phyloP scores from a whole-genome alignment of 2,888 invertebrate genomes.

The Caenorhabditis sp. region DNA sequence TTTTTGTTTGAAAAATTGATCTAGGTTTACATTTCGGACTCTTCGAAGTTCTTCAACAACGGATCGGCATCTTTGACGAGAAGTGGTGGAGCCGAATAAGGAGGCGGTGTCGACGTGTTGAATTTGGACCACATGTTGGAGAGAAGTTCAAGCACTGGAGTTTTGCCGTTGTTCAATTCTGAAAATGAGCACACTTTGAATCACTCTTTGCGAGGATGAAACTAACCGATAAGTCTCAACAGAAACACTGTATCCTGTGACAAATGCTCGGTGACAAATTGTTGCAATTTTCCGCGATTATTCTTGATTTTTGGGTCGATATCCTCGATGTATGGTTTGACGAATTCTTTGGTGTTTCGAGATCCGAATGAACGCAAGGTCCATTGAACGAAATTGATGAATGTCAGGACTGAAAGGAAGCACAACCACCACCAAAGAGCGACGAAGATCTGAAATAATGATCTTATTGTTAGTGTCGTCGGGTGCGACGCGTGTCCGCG shows the following conservation, averaged over 20 bases:
- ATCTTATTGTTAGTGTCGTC: no score
- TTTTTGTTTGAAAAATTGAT: no score
- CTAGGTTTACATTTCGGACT: slow-evolving; percentile 32
- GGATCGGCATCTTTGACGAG: slow-evolving; percentile 38
- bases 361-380: slow-evolving; percentile 39
- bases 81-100: slow-evolving; percentile 39
- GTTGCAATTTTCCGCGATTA: slow-evolving; percentile 40
- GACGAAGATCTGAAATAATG: slow-evolving; percentile 70
- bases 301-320: slow-evolving; percentile 43
- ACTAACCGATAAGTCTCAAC: slow-evolving; percentile 53
- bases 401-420: slow-evolving; percentile 53
- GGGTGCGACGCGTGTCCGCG: no score
- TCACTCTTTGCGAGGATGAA: not conserved
- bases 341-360: slow-evolving; percentile 30
- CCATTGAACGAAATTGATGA: slow-evolving; percentile 55
- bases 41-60: slow-evolving; percentile 38
- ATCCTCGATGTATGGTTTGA: slow-evolving; percentile 57
- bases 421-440: slow-evolving; percentile 70
- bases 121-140: slow-evolving; percentile 35
- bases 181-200: not conserved
- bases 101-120: slow-evolving; percentile 35
- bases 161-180: slow-evolving; percentile 37
- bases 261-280: slow-evolving; percentile 56
- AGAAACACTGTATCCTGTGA: slow-evolving; percentile 67
- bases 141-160: slow-evolving; percentile 32